A percentile compares a stretch with the other conserved stretches of the same genome.
phyloP scores from a whole-genome alignment of 92 coral and sea anemone species.

The Umimayanthus chanpuru region DNA sequence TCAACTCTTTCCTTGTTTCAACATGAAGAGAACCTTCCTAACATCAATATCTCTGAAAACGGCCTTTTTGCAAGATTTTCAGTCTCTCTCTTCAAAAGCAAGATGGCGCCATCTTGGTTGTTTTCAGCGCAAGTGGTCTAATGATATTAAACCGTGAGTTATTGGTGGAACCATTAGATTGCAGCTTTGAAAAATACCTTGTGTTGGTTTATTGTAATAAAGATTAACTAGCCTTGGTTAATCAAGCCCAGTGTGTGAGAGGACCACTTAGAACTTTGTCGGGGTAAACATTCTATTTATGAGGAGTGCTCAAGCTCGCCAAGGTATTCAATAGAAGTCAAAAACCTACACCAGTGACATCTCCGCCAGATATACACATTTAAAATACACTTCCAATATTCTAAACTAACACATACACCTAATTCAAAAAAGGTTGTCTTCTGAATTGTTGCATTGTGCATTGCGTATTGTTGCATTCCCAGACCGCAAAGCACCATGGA shows the following conservation, averaged over 20 bases:
- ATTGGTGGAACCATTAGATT: not conserved
- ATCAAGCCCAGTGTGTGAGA: not conserved
- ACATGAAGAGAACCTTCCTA: too few species aligned
- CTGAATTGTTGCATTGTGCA: too few species aligned
- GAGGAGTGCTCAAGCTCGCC: not conserved
- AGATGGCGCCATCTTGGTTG: not conserved
- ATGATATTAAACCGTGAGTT: not conserved
- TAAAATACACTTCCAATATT: too few species aligned
- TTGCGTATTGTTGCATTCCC: too few species aligned
- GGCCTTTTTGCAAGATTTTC: not conserved
- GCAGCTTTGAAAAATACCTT: not conserved
- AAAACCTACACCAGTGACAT: too few species aligned
- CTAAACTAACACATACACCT: too few species aligned
- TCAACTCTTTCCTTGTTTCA: too few species aligned
- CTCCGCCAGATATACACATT: too few species aligned
- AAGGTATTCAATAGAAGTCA: too few species aligned
- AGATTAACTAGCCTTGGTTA: not conserved
- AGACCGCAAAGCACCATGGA: too few species aligned
- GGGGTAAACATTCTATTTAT: not conserved
- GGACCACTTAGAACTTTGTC: not conserved
- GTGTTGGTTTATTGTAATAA: not conserved
- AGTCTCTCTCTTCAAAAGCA: not conserved
- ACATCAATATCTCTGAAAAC: too few species aligned
- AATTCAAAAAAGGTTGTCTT: too few species aligned
- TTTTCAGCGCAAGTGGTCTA: not conserved